Evolutionary conservation across 2,113 vertebrate genomes (phyloP).

Genomic region (Phoenicopterus ruber): DNA sequence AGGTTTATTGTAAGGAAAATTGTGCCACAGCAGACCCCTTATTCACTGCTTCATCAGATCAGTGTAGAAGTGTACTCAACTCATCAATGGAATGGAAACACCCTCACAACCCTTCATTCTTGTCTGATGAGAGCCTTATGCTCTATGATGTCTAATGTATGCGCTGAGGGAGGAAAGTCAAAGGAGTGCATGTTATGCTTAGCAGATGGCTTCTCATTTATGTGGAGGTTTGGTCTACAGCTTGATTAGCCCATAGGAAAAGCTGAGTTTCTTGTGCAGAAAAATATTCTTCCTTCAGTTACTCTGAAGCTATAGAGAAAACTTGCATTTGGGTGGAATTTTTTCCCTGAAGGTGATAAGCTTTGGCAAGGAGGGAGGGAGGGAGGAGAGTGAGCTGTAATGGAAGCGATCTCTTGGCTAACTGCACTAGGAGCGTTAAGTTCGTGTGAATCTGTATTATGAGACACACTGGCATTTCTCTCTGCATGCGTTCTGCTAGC

Average conservation of each 20-base stretch:
- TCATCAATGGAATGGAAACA: not conserved
- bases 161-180: not conserved
- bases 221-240: not conserved
- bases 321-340: not conserved
- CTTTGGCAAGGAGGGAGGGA: not conserved
- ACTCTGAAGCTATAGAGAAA: not conserved
- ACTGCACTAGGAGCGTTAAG: not conserved
- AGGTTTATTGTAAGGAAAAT: not conserved
- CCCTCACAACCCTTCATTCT: not conserved
- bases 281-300: not conserved
- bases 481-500: not conserved
- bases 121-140: not conserved
- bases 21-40: not conserved
- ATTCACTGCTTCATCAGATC: not conserved
- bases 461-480: not conserved
- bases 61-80: not conserved
- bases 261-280: not conserved
- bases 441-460: not conserved
- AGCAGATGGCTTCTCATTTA: not conserved
- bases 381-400: not conserved
- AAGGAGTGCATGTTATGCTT: not conserved
- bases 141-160: not conserved
- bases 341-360: not conserved
- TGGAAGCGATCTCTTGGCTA: not conserved
- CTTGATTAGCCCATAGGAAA: not conserved